Evolutionary conservation across 2,888 invertebrate genomes (phyloP), one percentile per base, ranked within the genome.

Genomic region (Seladonia tumulorum): DNA sequence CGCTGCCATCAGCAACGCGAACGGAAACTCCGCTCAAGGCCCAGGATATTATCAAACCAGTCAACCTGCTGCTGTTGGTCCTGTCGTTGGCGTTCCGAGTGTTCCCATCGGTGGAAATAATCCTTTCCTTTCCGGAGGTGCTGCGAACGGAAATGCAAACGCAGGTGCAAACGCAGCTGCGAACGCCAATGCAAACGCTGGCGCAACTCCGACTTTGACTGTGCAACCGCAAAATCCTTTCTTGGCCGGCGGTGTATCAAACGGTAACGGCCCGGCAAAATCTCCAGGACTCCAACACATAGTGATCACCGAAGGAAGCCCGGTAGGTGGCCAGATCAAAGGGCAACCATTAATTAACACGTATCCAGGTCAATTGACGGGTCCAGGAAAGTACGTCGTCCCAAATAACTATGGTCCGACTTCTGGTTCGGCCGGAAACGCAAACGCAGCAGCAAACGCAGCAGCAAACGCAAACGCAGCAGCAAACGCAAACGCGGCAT

Each of bases 181-280:
- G 22, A 78, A 86, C 29, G 87, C 82, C 12, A 79, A 85, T 12
- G 87, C 81, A 1, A 79, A 85, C 22, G 87, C 83, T 16, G 76
- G 35, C 35, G 35, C 35, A 35, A 35, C 35, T 35, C 35, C 35
- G 35, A 35, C 35, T 5, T 1, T 53, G 1, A 25, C 71, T 35
- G 45, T 42, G 4, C 77, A 39, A 42, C 76, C 81, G 5, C 79
- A 81, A 3, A 82, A 85, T 78, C 87, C 87, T 0, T 85, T 87
- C 76, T 7, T 87, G 2, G 39, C 5, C 14, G 79, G 74, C 22
- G 82, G 72, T 8, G 29, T 2, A 29, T 2, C 29, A 1, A 29
- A 29, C 35, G 60, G 12, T 47, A 47, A 63, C n/a, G 74, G 57
- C 53, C 8, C 22, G 25, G 7, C 42, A 1, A 18, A 22, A 29